phyloP scores from a whole-genome alignment of 2,797 vertebrate genomes.

The Tinamus major region DNA sequence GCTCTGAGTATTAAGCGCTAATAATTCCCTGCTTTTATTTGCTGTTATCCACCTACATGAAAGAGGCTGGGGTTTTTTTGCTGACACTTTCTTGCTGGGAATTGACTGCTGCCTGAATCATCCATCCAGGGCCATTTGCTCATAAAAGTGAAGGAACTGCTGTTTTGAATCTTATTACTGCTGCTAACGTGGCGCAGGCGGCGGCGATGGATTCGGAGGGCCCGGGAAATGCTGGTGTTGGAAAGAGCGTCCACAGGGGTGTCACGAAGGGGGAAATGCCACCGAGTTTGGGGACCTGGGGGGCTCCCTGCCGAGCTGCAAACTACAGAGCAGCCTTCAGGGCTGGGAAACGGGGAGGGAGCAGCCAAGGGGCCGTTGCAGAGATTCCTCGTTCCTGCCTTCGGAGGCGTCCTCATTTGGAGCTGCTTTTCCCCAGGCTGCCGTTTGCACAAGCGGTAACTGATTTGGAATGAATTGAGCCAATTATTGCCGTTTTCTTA shows the following conservation, averaged over 20 bases:
- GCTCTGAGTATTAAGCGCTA: constrained; percentile 37
- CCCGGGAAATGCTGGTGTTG: neutral
- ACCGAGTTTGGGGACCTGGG: neutral
- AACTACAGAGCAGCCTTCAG: no score
- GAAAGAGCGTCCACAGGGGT: neutral
- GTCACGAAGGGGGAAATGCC: neutral
- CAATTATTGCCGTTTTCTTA: constrained; percentile 50
- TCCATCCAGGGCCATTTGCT: constrained; percentile 65
- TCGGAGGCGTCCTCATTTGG: neutral
- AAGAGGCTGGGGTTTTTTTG: constrained; percentile 36
- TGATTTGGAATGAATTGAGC: constrained; percentile 68
- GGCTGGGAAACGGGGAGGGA: no score
- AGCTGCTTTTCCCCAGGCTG: constrained; percentile 37
- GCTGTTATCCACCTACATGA: constrained; percentile 57
- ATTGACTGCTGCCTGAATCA: constrained; percentile 69
- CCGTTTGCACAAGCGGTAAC: constrained; percentile 46
- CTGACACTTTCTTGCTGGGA: constrained; percentile 61
- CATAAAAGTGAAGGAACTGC: constrained; percentile 69
- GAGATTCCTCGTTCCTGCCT: neutral
- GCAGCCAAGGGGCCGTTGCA: no score
- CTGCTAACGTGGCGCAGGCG: constrained; percentile 40
- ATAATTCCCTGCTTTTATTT: constrained; percentile 67
- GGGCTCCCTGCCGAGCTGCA: no score
- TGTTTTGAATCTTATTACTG: constrained; percentile 57
- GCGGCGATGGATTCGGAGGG: neutral